Evolutionary conservation across 1,140 invertebrate genomes (phyloP), one percentile per base, ranked within the genome.

Genomic region (Diplogasteroides magnus): DNA sequence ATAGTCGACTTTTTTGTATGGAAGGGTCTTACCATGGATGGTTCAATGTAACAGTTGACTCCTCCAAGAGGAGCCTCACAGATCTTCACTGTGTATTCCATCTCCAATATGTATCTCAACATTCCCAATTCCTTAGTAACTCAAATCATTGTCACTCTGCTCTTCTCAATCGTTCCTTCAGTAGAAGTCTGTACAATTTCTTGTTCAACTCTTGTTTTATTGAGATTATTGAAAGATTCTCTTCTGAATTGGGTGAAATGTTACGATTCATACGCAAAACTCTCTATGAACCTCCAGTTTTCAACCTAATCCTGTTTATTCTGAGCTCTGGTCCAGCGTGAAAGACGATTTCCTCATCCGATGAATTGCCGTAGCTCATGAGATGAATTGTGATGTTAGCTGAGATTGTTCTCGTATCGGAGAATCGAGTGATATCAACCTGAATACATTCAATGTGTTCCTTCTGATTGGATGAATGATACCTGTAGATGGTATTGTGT

Each of bases 341-440:
- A 59, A 82, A 79, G 19, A 75, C 59, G 64, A 82, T 67, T 64
- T 82, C 80, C 55, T 81, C 70, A 28, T 74, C 72, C 11, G 75
- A 77, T 6, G 77, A 64, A 64, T 81, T 83, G 6, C 76, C 81
- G 55, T 82, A 81, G 29, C 74, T 77, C 63, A 81, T 78, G 55
- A 83, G 66, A 48, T 74, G 63, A 27, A 82, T 83, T 14, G 76
- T 74, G 11, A 80, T 66, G 64, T 82, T 81, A 13, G 75, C 81
- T 19, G 67, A 56, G 27, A 82, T 71, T 62, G 76, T 68, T n/a
- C 76, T 64, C 48, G 56, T 26, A 14, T 75, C 62, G 25, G 61
- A 62, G 63, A 83, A 79, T 66, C 77, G 72, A 48, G 80, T 80
- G 15, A 82, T 74, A 64, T 82, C 80, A 23, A 82, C 58, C 80